These are phyloP conservation scores for Choristoneura rosaceana DNA, from an alignment of 2,888 invertebrate genomes.

Conservation along the genomic window DNA sequence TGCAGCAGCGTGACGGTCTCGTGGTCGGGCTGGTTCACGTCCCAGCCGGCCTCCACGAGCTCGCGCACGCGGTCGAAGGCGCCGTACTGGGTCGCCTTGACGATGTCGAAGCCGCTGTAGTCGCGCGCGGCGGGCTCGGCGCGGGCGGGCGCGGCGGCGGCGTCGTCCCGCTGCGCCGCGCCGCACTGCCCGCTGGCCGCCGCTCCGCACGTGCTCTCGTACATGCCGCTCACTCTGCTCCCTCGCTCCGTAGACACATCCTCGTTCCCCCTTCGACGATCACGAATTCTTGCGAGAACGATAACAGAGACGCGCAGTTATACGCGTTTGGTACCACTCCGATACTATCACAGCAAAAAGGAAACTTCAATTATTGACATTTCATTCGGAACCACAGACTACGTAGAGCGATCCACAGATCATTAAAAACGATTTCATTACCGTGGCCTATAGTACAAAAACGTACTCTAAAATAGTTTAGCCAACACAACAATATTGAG, in stretches of 20 bases:
- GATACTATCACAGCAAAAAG: constrained; percentile 31
- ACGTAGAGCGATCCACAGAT: background rate
- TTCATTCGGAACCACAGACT: constrained; percentile 33
- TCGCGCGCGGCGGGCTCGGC: constrained; percentile 86
- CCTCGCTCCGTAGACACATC: constrained; percentile 20
- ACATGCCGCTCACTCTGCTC: constrained; percentile 75
- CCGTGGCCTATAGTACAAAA: background rate
- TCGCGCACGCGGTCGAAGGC: constrained; percentile 93
- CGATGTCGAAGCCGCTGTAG: constrained; percentile 95
- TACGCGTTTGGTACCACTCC: constrained; percentile 24
- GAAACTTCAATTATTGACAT: constrained; percentile 43
- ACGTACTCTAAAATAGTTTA: background rate
- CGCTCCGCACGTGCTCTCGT: constrained; percentile 90
- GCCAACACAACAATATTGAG: background rate
- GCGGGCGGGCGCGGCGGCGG: constrained; percentile 86
- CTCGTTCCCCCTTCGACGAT: constrained; percentile 18
- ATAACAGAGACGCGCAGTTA: constrained; percentile 14
- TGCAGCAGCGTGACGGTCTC: constrained; percentile 99
- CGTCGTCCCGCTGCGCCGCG: constrained; percentile 87
- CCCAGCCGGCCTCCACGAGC: constrained; percentile 95
- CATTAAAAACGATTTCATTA: background rate
- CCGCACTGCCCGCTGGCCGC: constrained; percentile 88
- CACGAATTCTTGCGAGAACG: background rate
- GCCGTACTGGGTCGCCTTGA: constrained; percentile 98
- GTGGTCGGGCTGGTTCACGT: constrained; percentile 96